Conservation (phyloP, 2,797 vertebrate species). For the Chelmon rostratus region DNA sequence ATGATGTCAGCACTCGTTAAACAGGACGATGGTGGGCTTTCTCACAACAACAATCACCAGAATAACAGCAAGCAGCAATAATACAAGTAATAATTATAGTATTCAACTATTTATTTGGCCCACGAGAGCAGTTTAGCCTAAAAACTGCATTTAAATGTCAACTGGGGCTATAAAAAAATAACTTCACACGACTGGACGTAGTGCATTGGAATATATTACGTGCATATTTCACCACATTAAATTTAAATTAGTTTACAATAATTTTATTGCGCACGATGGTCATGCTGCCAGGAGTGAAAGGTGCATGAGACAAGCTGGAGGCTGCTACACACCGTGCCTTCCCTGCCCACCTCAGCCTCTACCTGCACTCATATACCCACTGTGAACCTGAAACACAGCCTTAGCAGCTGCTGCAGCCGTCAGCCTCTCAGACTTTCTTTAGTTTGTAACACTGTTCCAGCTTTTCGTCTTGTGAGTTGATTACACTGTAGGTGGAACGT, state of each 20-base stretch:
- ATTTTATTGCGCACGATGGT: not conserved
- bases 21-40: not conserved
- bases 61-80: not conserved
- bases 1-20: conserved; percentile 14
- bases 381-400: not conserved
- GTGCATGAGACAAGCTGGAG: too few relatives aligned
- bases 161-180: not conserved
- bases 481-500: not conserved
- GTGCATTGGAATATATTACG: not conserved
- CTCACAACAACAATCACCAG: not conserved
- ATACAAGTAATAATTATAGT: not conserved
- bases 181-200: not conserved
- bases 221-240: not conserved
- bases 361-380: not conserved
- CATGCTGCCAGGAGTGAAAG: not conserved
- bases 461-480: not conserved
- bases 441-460: not conserved
- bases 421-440: not conserved
- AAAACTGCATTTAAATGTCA: not conserved
- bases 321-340: not conserved
- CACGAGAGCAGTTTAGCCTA: not conserved
- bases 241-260: not conserved
- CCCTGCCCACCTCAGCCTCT: not conserved
- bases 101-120: conserved; percentile 1
- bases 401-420: not conserved